A percentile compares a stretch with the other conserved stretches of the same genome.
Evolutionary conservation across 2,888 invertebrate genomes (phyloP).

Genomic region (Platycheirus albimanus): DNA sequence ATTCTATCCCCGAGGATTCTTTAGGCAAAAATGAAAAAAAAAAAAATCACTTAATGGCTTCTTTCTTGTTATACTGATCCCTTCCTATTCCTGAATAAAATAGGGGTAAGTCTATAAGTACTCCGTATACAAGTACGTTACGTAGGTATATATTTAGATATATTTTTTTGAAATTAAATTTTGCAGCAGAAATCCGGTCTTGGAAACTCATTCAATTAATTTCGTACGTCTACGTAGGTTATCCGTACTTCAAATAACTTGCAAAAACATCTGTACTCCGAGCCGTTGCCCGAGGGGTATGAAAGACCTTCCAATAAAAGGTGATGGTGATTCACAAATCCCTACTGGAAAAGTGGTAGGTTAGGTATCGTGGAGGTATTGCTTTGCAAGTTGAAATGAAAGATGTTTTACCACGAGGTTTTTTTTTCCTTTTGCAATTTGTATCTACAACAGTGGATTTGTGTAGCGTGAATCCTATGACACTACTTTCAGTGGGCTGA

Average conservation of each 20-base stretch:
- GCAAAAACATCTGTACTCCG: slow-evolving; percentile 6
- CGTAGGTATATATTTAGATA: too few species aligned
- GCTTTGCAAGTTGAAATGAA: slow-evolving; percentile 34
- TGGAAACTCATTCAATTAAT: slow-evolving; percentile 43
- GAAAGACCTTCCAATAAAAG: neutral
- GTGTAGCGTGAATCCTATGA: slow-evolving; percentile 32
- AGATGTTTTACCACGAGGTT: slow-evolving; percentile 39
- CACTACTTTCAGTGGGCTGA: slow-evolving; percentile 39
- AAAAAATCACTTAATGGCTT: slow-evolving; percentile 46
- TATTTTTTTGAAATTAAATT: slow-evolving; percentile 18
- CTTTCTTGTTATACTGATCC: slow-evolving; percentile 4
- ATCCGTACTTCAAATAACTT: slow-evolving; percentile 3
- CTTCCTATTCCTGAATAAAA: slow-evolving; percentile 6
- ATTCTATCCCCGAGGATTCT: slow-evolving; percentile 21
- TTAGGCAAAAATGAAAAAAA: neutral
- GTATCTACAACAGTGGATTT: slow-evolving; percentile 10
- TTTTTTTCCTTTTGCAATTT: slow-evolving; percentile 8
- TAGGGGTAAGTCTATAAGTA: neutral
- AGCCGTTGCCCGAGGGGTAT: too few species aligned
- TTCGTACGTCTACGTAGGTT: slow-evolving; percentile 1
- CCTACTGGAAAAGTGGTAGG: slow-evolving; percentile 5
- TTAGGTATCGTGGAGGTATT: too few species aligned
- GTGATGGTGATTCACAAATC: slow-evolving; percentile 47
- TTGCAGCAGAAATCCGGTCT: slow-evolving; percentile 47
- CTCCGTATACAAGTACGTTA: too few species aligned